These are phyloP conservation scores for Himantopus leucocephalus DNA, from an alignment of 2,113 vertebrate species.

Conservation along the genomic window DNA sequence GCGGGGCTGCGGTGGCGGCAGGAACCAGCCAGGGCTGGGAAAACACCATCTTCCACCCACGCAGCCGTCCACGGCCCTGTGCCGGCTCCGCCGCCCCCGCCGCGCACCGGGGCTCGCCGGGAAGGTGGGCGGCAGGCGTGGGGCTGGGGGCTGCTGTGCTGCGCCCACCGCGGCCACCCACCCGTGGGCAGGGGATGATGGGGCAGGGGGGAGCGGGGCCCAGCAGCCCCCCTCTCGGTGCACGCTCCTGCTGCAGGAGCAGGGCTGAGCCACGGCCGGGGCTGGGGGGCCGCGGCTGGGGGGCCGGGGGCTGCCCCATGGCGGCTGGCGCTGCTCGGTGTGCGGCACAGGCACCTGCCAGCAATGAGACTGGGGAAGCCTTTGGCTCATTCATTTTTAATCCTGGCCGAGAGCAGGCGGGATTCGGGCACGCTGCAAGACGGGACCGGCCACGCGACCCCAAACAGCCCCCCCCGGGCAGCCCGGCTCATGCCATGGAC, in stretches of 20 bases:
- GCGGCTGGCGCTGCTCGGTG: not conserved
- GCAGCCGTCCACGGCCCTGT: not conserved
- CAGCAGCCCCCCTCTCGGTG: not conserved
- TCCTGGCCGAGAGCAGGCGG: not conserved
- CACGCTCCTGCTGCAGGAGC: not conserved
- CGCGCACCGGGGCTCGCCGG: not conserved
- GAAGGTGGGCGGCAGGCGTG: not conserved
- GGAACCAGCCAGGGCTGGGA: not conserved
- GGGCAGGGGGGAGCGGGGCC: not conserved
- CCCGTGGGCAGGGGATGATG: not conserved
- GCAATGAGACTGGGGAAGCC: not conserved
- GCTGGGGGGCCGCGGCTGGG: too few relatives aligned
- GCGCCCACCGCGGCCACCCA: not conserved
- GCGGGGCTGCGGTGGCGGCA: not conserved
- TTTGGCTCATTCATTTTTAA: not conserved
- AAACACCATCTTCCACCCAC: slow-evolving; percentile 27
- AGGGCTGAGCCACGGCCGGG: not conserved
- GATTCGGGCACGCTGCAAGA: not conserved
- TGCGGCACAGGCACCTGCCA: not conserved
- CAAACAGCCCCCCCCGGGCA: not conserved
- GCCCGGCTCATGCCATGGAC: not conserved
- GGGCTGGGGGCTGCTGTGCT: not conserved
- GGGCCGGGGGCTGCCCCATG: fast-evolving
- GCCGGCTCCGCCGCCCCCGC: not conserved
- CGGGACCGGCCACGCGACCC: fast-evolving